Evolutionary conservation across 2,888 invertebrate species (phyloP), one percentile per base, ranked within the genome.

Genomic region (Patella depressa): DNA sequence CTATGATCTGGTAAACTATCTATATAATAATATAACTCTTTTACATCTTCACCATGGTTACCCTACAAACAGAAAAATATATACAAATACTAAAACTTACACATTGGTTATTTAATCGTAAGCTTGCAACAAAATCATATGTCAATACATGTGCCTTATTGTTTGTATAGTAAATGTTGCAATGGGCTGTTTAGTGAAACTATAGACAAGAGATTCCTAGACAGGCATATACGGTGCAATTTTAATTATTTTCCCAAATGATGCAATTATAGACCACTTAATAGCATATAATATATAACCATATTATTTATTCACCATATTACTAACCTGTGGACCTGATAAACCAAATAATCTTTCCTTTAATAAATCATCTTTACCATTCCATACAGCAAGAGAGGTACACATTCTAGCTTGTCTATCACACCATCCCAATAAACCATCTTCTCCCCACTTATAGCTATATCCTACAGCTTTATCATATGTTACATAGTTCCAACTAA

Each of bases 1-100:
- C 88, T 88, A 84, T 91, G 90, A 53, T 89, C 88, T 5, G 91
- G 91, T 0, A 88, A 89, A 71, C 85, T 86, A 83, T 90, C 90
- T 71, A 91, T 79, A 79, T 91, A 91, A 76, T 90, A 91, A 81
- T 91, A 92, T 54, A 88, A 78, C 81, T 92, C 92, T 81, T 92
- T 92, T 45, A 91, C 91, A 82, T 92, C 91, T 79, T 92, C 92
- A 1, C 91, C 91, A 83, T 92, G 92, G 83, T 92, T 92, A n/a
- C 92, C 92, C 91, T 92, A 81, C 7, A 78, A 53, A 45, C 45
- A 45, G 9, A 45, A 45, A 45, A 45, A 45, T 45, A 45, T 45
- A 45, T 45, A 45, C 45, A 45, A 45, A 45, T 7, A 4, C 34
- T 34, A 3, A 45, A 45, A 45, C 4, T 45, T 7, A 45, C 3